Conservation (phyloP, 2,888 invertebrate species). For the Ephialtes manifestator region DNA sequence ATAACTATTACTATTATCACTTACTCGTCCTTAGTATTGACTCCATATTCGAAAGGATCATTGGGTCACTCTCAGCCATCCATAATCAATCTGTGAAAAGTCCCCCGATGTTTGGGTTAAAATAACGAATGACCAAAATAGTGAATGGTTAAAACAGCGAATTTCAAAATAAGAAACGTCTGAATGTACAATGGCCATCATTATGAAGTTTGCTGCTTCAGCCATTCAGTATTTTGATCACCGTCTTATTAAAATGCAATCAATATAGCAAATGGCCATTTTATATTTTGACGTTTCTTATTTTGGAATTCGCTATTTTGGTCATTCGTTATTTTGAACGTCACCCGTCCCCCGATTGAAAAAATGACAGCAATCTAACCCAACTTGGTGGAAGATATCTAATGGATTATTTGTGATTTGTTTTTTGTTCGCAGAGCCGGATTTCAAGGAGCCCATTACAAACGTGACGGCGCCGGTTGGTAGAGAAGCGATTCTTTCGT, state of each 20-base stretch:
- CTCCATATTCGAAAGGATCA: neutral
- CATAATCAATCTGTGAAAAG: conserved; percentile 30
- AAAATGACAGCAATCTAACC: neutral
- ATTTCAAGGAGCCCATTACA: conserved; percentile 93
- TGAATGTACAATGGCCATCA: too few relatives aligned
- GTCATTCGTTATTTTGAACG: too few relatives aligned
- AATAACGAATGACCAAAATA: too few relatives aligned
- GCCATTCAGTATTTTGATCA: too few relatives aligned
- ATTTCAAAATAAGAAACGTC: too few relatives aligned
- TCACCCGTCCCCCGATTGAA: neutral
- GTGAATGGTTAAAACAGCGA: too few relatives aligned
- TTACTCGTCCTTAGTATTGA: conserved; percentile 1
- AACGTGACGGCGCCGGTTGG: conserved; percentile 95
- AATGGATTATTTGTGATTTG: neutral
- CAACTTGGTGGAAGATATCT: neutral
- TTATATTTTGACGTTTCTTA: too few relatives aligned
- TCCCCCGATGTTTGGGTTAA: too few relatives aligned
- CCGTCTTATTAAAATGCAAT: too few relatives aligned
- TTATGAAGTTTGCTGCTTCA: too few relatives aligned
- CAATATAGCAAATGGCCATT: too few relatives aligned
- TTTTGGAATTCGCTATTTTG: too few relatives aligned
- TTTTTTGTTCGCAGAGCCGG: conserved; percentile 90
- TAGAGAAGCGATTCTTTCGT: conserved; percentile 93
- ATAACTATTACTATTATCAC: conserved; percentile 44
- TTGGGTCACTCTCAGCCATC: neutral